A percentile compares a stretch with the other conserved stretches of the same genome.
Conservation (phyloP, 2,797 vertebrate species). For the Varecia variegata region DNA sequence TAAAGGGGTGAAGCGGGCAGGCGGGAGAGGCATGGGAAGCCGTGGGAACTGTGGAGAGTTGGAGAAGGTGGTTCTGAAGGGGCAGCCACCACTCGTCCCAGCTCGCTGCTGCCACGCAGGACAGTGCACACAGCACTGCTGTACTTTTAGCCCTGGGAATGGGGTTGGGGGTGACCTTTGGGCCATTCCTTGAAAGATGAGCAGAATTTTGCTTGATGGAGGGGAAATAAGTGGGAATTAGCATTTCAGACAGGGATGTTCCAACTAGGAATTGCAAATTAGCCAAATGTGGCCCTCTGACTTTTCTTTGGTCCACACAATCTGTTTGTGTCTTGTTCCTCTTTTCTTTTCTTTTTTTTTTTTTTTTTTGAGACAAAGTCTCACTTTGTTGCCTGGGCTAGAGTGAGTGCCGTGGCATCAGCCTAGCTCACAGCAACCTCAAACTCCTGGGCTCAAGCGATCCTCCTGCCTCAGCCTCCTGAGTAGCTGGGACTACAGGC, state of each 20-base stretch:
- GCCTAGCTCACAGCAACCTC: too few relatives aligned
- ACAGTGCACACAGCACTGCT: not conserved
- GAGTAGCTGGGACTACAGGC: too few relatives aligned
- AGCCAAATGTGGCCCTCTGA: not conserved
- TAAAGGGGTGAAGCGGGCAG: not conserved
- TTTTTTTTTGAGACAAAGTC: too few relatives aligned
- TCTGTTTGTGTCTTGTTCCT: not conserved
- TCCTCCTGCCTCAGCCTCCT: too few relatives aligned
- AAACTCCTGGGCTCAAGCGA: too few relatives aligned
- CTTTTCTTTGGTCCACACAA: not conserved
- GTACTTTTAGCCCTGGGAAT: not conserved
- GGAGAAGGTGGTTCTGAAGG: not conserved
- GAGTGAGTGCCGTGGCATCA: too few relatives aligned
- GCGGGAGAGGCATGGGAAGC: not conserved
- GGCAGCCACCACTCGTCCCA: too few relatives aligned
- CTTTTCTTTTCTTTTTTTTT: not conserved
- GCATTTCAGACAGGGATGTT: not conserved
- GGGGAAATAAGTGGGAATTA: not conserved
- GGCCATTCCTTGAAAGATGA: not conserved
- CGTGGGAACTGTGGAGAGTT: not conserved
- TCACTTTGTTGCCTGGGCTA: too few relatives aligned
- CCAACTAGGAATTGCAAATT: not conserved
- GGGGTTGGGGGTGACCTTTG: not conserved
- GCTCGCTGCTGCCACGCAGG: fast-evolving
- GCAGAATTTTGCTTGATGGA: not conserved